These are phyloP conservation scores for Sciurus carolinensis DNA, from an alignment of 2,797 vertebrate genomes.

Conservation along the genomic window DNA sequence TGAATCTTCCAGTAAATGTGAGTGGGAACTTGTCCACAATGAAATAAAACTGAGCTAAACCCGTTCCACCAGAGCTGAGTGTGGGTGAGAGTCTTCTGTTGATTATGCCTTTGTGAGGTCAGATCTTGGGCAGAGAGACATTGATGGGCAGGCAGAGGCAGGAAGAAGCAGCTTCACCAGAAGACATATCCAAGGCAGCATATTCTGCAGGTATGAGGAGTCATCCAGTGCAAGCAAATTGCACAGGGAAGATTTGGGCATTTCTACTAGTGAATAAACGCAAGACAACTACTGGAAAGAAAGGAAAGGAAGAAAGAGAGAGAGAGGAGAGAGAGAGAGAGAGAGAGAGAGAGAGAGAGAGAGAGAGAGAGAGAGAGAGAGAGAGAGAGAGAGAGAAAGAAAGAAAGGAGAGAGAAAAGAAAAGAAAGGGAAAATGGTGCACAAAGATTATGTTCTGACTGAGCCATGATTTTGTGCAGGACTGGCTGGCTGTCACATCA, in stretches of 20 bases:
- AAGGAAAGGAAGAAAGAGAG: neutral
- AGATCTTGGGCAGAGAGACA: neutral
- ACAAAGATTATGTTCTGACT: neutral
- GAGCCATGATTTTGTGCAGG: neutral
- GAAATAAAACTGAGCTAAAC: neutral
- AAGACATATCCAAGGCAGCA: neutral
- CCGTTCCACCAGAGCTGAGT: neutral
- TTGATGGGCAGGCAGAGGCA: neutral
- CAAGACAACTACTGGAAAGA: neutral
- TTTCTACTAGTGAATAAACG: neutral
- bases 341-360: no score
- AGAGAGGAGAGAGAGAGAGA: no score
- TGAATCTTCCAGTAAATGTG: neutral
- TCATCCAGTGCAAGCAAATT: neutral
- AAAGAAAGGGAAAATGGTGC: neutral
- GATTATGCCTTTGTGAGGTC: neutral
- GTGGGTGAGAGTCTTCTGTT: neutral
- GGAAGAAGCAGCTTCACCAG: neutral
- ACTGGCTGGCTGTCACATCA: constrained; percentile 21
- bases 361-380: no score
- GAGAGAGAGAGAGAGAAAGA: no score
- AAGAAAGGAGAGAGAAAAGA: no score
- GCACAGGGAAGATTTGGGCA: neutral
- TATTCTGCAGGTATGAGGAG: neutral
- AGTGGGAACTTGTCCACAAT: neutral